Percentiles rank a stretch among this genome's conserved stretches.
Conservation (phyloP, 2,797 vertebrate genomes). For the Gymnoscopelus microlampas region DNA sequence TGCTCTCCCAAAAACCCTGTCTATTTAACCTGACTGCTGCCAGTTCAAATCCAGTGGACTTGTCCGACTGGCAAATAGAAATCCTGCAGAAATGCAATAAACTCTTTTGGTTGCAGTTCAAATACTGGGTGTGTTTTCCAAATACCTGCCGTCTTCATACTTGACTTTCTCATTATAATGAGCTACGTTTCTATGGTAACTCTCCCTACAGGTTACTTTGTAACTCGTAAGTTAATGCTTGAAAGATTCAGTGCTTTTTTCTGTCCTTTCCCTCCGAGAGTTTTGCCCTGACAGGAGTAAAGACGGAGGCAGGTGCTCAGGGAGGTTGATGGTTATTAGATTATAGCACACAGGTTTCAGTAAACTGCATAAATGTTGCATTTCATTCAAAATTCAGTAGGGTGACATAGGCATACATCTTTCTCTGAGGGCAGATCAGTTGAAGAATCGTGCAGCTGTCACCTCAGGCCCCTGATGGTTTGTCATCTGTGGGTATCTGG, state of each 20-base stretch:
- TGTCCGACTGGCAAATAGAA: slow-evolving; percentile 6
- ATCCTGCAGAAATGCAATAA: slow-evolving; percentile 42
- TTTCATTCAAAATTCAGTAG: not conserved
- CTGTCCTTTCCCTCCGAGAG: slow-evolving; percentile 39
- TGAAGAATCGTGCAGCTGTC: not conserved
- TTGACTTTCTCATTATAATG: slow-evolving; percentile 69
- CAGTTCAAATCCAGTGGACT: slow-evolving; percentile 20
- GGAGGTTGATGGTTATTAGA: slow-evolving; percentile 60
- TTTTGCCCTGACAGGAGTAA: slow-evolving; percentile 54
- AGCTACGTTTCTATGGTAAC: slow-evolving; percentile 82
- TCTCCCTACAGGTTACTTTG: slow-evolving; percentile 77
- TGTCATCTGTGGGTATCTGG: slow-evolving; percentile 29
- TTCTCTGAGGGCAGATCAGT: slow-evolving; percentile 12
- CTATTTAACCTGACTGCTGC: slow-evolving; percentile 9
- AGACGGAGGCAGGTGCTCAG: slow-evolving; percentile 38
- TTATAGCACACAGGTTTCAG: slow-evolving; percentile 31
- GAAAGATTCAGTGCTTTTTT: slow-evolving; percentile 61
- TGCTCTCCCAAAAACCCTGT: not conserved
- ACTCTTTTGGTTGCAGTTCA: slow-evolving; percentile 52
- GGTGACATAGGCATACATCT: not conserved
- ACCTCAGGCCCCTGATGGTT: not conserved
- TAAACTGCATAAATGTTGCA: not conserved
- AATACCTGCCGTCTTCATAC: slow-evolving; percentile 56
- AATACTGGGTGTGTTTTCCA: slow-evolving; percentile 48
- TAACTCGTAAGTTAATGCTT: slow-evolving; percentile 81